Evolutionary conservation across 2,113 vertebrate species (phyloP).

Genomic region (Platichthys stellatus): DNA sequence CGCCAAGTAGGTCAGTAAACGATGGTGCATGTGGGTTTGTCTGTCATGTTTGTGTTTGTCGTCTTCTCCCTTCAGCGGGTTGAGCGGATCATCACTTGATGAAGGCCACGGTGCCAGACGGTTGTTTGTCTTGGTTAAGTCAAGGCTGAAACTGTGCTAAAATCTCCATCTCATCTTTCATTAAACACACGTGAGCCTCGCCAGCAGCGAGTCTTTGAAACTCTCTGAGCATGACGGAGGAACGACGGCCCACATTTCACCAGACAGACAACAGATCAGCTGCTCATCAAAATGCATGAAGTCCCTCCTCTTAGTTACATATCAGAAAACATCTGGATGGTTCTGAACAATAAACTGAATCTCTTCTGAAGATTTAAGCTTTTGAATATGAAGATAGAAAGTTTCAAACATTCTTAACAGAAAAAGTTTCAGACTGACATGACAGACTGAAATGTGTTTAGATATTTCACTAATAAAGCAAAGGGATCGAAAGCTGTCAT

Average conservation of each 20-base stretch:
- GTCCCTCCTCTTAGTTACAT: not conserved
- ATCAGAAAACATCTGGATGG: too few species aligned
- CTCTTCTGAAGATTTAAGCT: not conserved
- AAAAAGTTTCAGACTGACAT: too few species aligned
- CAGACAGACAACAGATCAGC: not conserved
- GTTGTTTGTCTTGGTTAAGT: constrained; percentile 32
- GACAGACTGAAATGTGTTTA: too few species aligned
- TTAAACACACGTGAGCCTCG: constrained; percentile 1
- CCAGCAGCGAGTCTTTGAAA: constrained; percentile 9
- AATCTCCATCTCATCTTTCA: constrained; percentile 12
- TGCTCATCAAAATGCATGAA: not conserved
- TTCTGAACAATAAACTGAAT: too few species aligned
- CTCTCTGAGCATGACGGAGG: not conserved
- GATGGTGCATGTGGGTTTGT: constrained; percentile 5
- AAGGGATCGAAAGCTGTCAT: not conserved
- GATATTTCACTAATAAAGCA: too few species aligned
- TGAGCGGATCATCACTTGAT: constrained; percentile 16
- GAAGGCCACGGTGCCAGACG: constrained; percentile 9
- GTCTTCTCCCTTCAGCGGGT: constrained; percentile 12
- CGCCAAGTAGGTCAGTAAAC: constrained; percentile 62
- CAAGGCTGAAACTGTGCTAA: not conserved
- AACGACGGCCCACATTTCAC: not conserved
- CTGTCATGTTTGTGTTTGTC: constrained; percentile 20
- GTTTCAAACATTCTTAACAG: too few species aligned
- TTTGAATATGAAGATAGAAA: not conserved